These are phyloP conservation scores for Synanthedon andrenaeformis DNA, from an alignment of 2,888 invertebrate genomes.

Conservation along the genomic window DNA sequence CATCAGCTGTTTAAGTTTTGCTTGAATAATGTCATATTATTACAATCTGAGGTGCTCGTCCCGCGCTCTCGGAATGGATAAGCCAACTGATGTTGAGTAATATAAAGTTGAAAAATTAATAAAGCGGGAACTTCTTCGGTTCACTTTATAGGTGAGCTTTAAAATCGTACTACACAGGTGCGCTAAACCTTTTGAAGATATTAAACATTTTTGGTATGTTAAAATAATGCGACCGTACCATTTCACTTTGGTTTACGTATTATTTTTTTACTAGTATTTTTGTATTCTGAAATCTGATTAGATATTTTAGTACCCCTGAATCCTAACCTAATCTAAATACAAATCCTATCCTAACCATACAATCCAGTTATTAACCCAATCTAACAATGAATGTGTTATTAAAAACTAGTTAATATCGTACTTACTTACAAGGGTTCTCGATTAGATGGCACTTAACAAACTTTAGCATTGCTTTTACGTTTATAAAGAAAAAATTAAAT, in stretches of 20 bases:
- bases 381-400: too few relatives aligned
- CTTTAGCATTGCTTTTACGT: too few relatives aligned
- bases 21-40: conserved; percentile 10
- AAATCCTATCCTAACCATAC: too few relatives aligned
- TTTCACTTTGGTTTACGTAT: conserved; percentile 12
- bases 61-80: conserved; percentile 33
- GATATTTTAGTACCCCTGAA: too few relatives aligned
- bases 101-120: conserved; percentile 71
- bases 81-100: conserved; percentile 60
- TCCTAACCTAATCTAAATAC: too few relatives aligned
- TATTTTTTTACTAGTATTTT: too few relatives aligned
- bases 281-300: too few relatives aligned
- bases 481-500: too few relatives aligned
- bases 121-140: conserved; percentile 64
- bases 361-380: too few relatives aligned
- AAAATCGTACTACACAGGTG: conserved; percentile 68
- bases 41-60: conserved; percentile 12
- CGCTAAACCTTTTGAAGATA: conserved; percentile 64
- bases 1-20: conserved; percentile 3
- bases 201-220: conserved; percentile 61
- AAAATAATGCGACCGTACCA: conserved; percentile 30
- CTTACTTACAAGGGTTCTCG: too few relatives aligned
- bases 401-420: too few relatives aligned
- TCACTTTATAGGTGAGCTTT: conserved; percentile 66
- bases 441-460: too few relatives aligned